Conservation (phyloP, 2,797 vertebrate genomes). For the Eutrigla gurnardus region DNA sequence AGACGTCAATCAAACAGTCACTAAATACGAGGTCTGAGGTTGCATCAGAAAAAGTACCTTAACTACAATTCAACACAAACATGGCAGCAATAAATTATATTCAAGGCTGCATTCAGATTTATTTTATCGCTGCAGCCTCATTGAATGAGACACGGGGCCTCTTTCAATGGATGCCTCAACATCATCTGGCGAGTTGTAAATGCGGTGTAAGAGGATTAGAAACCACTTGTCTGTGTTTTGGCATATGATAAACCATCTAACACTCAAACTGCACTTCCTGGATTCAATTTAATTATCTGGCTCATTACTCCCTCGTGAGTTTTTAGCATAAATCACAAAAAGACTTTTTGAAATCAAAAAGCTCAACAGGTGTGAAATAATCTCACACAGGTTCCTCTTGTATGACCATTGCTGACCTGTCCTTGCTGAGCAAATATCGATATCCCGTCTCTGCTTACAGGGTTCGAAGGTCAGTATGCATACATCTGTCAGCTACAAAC, state of each 20-base stretch:
- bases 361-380: conserved; percentile 27
- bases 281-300: background rate
- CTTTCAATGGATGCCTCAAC: too few relatives aligned
- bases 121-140: background rate
- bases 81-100: background rate
- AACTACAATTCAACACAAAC: background rate
- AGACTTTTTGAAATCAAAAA: conserved; percentile 5
- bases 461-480: conserved; percentile 49
- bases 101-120: accelerated
- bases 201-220: background rate
- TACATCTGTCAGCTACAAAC: conserved; percentile 50
- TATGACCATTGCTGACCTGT: conserved; percentile 23
- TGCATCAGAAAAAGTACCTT: background rate
- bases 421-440: conserved; percentile 21
- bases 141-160: background rate
- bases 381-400: background rate
- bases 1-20: conserved; percentile 1
- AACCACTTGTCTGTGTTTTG: background rate
- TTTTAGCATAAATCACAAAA: background rate
- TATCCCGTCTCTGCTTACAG: conserved; percentile 30
- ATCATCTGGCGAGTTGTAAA: too few relatives aligned
- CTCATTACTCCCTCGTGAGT: background rate
- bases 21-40: background rate
- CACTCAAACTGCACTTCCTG: background rate
- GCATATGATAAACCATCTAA: background rate